Evolutionary conservation across 2,797 vertebrate species (phyloP), one percentile per base, ranked within the genome.

Genomic region (Pangasius djambal): DNA sequence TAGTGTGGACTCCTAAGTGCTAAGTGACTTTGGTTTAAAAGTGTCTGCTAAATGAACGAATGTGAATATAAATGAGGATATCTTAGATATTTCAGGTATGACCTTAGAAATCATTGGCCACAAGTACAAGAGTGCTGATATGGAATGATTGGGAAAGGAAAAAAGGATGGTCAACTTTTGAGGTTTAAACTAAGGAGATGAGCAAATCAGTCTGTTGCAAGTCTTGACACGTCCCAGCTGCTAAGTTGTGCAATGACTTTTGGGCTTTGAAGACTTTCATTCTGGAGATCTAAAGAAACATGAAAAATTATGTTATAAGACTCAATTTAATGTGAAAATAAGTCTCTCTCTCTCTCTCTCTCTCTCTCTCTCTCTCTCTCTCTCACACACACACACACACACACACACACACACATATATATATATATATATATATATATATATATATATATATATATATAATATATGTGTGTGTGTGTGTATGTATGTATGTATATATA

Each of bases 161-260:
- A 57, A 57, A 59, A 81, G 8, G 31, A 37, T 31, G 12, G 78
- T 22, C 37, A 59, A 81, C 31, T 59, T 57, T 57, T 57, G 77
- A 57, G 52, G n/a, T 34, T 81, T 57, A 3, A 59, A 59, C 55
- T 59, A 59, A 81, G 52, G 10, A 81, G 31, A 37, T 37, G 18
- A 81, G 31, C 20, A 81, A 81, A 59, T 81, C 52, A 37, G 78
- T 22, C 18, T 59, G 31, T 81, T 81, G 52, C 78, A 59, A 59
- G 78, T 59, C 78, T 37, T 59, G 31, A 81, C 78, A 59, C 18
- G 20, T 81, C 78, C 31, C 52, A 22, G 31, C 31, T 81, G 52
- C 7, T 6, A 20, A 57, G 78, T 81, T 81, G 50, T 34, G 52
- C n/a, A 57, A 81, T 57, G 31, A 57, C 78, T 81, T 25, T 77